Percentiles rank a stretch among this genome's conserved stretches.
phyloP scores from a whole-genome alignment of 2,888 invertebrate species.

The Heliconius cydno region DNA sequence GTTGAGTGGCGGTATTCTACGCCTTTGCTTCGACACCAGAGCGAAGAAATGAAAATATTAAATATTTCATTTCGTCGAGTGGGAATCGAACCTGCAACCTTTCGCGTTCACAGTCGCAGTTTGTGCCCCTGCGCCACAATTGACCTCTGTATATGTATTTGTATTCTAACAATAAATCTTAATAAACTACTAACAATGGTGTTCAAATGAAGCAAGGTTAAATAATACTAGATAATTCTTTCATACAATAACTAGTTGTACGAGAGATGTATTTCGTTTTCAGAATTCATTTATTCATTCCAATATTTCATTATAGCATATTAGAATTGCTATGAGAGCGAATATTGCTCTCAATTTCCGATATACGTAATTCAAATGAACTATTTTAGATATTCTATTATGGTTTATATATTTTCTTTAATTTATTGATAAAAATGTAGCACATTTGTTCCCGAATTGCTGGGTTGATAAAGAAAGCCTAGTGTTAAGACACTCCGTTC shows the following conservation, averaged over 20 bases:
- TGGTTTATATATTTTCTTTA: neutral
- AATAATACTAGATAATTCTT: neutral
- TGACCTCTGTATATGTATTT: neutral
- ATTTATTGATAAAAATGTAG: neutral
- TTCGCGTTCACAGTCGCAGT: too few relatives aligned
- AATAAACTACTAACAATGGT: neutral
- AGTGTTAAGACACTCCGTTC: neutral
- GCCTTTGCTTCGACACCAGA: too few relatives aligned
- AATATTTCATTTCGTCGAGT: too few relatives aligned
- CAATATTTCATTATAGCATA: constrained; percentile 12
- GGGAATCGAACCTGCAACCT: too few relatives aligned
- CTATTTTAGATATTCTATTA: neutral
- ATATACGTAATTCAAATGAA: neutral
- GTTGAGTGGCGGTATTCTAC: too few relatives aligned
- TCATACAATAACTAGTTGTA: neutral
- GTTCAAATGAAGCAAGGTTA: neutral
- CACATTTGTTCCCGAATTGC: too few relatives aligned
- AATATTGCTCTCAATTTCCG: neutral
- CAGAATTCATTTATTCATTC: constrained; percentile 12
- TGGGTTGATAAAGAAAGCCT: too few relatives aligned
- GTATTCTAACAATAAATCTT: neutral
- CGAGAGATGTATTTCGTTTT: neutral
- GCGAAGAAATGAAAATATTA: too few relatives aligned
- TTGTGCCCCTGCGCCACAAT: too few relatives aligned
- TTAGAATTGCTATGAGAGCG: neutral